Evolutionary conservation across 2,797 vertebrate genomes (phyloP).

Genomic region (Gymnoscopelus microlampas): DNA sequence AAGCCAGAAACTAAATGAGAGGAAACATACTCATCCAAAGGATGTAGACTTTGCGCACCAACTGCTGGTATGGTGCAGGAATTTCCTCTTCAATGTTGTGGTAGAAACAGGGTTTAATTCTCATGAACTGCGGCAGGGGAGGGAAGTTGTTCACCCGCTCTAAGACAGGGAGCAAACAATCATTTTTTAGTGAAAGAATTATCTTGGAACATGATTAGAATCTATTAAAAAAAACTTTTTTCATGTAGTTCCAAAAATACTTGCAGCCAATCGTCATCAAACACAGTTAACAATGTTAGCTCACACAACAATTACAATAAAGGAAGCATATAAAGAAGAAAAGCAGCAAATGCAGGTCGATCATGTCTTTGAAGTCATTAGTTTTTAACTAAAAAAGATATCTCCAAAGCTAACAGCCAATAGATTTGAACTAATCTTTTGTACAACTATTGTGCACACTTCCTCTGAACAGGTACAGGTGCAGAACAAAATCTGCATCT

Average conservation of each 20-base stretch:
- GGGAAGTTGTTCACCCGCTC: conserved; percentile 93
- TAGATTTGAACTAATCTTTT: too few species aligned
- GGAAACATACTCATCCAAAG: conserved; percentile 91
- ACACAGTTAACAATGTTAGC: too few species aligned
- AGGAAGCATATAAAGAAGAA: too few species aligned
- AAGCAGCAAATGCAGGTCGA: too few species aligned
- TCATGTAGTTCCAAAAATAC: neutral
- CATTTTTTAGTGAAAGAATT: neutral
- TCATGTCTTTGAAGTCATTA: too few species aligned
- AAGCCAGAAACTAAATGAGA: neutral
- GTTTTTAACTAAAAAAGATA: too few species aligned
- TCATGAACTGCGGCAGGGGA: conserved; percentile 87
- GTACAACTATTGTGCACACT: too few species aligned
- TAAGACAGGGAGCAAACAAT: conserved; percentile 57
- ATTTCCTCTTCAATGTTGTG: conserved; percentile 95
- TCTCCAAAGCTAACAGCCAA: too few species aligned
- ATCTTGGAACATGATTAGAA: neutral
- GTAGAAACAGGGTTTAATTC: conserved; percentile 94
- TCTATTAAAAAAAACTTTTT: neutral
- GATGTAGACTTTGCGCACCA: conserved; percentile 89
- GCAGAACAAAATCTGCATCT: too few species aligned
- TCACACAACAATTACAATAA: too few species aligned
- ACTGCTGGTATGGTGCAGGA: conserved; percentile 82
- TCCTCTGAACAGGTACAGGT: too few species aligned
- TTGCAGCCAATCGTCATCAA: neutral